These are phyloP conservation scores for Lasioglossum calceatum DNA, from an alignment of 2,888 invertebrate genomes.

Conservation along the genomic window DNA sequence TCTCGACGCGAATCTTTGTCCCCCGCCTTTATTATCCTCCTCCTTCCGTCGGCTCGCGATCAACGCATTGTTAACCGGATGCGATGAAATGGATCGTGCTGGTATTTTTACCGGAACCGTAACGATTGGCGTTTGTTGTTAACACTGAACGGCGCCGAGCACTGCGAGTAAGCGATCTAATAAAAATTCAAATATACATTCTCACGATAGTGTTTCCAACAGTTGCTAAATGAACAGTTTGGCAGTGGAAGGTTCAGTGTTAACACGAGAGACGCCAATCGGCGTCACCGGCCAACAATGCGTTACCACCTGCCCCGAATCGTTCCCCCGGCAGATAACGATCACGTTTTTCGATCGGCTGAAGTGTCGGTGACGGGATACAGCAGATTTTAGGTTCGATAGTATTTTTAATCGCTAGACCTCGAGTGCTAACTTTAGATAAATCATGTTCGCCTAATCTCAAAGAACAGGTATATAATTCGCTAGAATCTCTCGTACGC, in stretches of 20 bases:
- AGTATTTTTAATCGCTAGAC: slow-evolving; percentile 43
- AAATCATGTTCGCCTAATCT: slow-evolving; percentile 63
- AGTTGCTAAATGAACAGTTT: neutral
- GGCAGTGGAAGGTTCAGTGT: neutral
- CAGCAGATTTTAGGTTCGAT: slow-evolving; percentile 55
- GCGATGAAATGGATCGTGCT: neutral
- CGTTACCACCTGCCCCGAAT: slow-evolving; percentile 43
- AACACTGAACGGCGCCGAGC: neutral
- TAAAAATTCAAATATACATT: neutral
- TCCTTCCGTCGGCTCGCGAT: neutral
- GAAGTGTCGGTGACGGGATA: slow-evolving; percentile 57
- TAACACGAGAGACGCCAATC: neutral
- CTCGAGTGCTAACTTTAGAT: slow-evolving; percentile 66
- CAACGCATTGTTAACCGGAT: neutral
- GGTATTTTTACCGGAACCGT: too few relatives aligned
- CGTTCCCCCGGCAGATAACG: slow-evolving; percentile 57
- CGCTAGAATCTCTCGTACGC: slow-evolving; percentile 38
- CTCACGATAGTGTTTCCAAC: neutral
- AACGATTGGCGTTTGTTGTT: neutral
- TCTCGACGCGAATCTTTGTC: neutral
- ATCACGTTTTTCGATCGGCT: slow-evolving; percentile 54
- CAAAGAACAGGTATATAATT: slow-evolving; percentile 63
- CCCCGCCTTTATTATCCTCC: neutral
- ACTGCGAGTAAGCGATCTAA: neutral
- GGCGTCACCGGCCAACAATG: neutral